Evolutionary conservation across 2,797 vertebrate species (phyloP), one percentile per base, ranked within the genome.

Genomic region (Xenops minutus): DNA sequence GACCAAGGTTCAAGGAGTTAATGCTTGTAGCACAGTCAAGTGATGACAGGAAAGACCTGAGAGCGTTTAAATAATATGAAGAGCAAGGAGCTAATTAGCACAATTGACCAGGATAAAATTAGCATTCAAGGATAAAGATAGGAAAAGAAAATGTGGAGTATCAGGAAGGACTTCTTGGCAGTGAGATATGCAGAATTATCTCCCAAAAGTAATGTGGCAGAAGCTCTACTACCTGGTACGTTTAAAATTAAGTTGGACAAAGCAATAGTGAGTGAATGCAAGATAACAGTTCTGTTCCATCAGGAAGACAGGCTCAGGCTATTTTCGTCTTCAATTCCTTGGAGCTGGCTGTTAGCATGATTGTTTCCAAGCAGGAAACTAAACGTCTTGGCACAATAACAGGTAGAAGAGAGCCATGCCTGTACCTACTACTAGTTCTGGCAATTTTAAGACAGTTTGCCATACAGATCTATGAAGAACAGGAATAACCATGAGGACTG

Each of bases 211-310:
- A 36, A 86, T 34, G 46, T 39, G 55, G 68, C 44, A 94, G 91
- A 85, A 83, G 32, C 36, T 80, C 36, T 58, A 37, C 48, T 83
- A 21, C 58, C 75, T 23, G 9, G 26, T 85, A 75, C 8, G 3
- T 68, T 85, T 69, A 89, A 75, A 95, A 88, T 74, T 55, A 58
- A 72, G n/a, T 66, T 67, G 82, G 66, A 78, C 89, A 93, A 92
- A 88, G 59, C 0, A 4, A 85, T 74, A 94, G 59, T 4, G 48
- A 59, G 39, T 56, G 69, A 59, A 84, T 51, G 29, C 43, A 55
- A 92, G 43, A 79, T 32, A 89, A 74, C 23, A 51, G 18, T 32
- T 84, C 67, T 87, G 34, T n/a, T 92, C 77, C 58, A 76, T 56
- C 78, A 89, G 41, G 32, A 87, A 73, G 67, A 61, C 2, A 6